Evolutionary conservation across 2,888 invertebrate species (phyloP), one percentile per base, ranked within the genome.

Genomic region (Lycocerus yunnanus): DNA sequence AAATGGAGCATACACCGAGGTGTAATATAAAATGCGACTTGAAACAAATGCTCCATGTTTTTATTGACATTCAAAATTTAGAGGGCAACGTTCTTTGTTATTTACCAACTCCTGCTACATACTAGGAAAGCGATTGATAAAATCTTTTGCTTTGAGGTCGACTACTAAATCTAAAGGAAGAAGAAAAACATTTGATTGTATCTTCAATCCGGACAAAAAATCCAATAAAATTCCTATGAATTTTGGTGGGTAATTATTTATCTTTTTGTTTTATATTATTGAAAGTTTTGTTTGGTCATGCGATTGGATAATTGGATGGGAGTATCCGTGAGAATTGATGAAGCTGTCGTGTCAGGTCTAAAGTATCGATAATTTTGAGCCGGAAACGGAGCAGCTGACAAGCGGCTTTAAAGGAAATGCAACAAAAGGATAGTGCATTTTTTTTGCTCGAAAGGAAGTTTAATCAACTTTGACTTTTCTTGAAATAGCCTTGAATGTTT

Each of bases 381-480:
- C 43, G 43, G 43, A 43, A 43, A 43, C n/a, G 6, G n/a, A 8
- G 43, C 43, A 43, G 43, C 43, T 43, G 43, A 43, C 43, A n/a
- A 43, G 43, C 43, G n/a, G 27, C n/a, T 43, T 43, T 43, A n/a
- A 43, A 43, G 43, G 43, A 43, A 43, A n/a, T 43, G 43, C 43
- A 43, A 43, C 43, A 43, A n/a, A 43, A 43, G 43, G 43, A 43
- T 43, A n/a, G n/a, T 43, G 43, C 43, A 43, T 43, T 43, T n/a
- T 43, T 43, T 43, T 15, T 63, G n/a, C 18, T n/a, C 14, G 18
- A 13, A 63, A 63, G 20, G 20, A 18, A 63, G 61, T 63, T 63
- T 63, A 63, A 63, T 63, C 61, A 63, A 63, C 61, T 63, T 63
- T 63, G 61, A 63, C 15, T 16, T 27, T 63, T 63, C 20, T 63